Evolutionary conservation across 2,113 vertebrate genomes (phyloP).

Genomic region (Ciconia stormi): DNA sequence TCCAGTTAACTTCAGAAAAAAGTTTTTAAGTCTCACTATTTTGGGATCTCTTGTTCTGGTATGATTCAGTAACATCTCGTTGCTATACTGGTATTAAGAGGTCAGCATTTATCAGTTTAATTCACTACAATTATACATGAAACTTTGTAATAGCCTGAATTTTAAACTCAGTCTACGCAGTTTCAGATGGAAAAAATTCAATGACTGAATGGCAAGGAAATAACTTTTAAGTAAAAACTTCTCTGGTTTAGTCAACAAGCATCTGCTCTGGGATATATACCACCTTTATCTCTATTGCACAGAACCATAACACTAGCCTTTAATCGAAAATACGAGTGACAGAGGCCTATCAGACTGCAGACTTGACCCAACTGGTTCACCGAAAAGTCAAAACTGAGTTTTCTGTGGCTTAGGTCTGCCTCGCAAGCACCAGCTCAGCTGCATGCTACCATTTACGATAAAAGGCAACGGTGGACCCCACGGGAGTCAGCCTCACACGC

Average conservation of each 20-base stretch:
- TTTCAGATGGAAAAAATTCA: not conserved
- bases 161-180: not conserved
- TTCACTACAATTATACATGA: not conserved
- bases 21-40: not conserved
- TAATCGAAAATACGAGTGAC: accelerated
- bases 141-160: not conserved
- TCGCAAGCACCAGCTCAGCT: not conserved
- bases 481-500: not conserved
- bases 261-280: not conserved
- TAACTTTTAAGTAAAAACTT: not conserved
- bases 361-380: not conserved
- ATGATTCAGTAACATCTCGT: not conserved
- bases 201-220: not conserved
- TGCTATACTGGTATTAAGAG: not conserved
- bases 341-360: not conserved
- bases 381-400: not conserved
- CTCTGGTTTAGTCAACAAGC: not conserved
- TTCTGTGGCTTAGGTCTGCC: not conserved
- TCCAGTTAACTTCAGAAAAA: not conserved
- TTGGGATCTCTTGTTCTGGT: not conserved
- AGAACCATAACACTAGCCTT: not conserved
- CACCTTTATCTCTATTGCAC: not conserved
- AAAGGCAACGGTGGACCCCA: not conserved
- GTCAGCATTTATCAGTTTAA: not conserved
- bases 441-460: not conserved